Evolutionary conservation across 1,140 invertebrate genomes (phyloP), one percentile per base, ranked within the genome.

Genomic region (Bicyclus anynana): DNA sequence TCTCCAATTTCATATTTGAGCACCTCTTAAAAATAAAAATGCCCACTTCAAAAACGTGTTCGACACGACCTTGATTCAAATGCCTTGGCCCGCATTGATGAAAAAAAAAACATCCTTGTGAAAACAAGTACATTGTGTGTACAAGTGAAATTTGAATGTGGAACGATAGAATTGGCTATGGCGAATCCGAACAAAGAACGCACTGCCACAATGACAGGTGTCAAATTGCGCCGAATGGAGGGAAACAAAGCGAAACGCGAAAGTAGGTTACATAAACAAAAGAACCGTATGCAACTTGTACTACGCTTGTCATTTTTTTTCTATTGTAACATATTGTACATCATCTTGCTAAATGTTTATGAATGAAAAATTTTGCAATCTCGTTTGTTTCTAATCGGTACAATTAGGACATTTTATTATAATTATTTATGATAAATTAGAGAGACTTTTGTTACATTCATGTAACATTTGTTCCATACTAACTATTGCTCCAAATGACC

Each of bases 181-280:
- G 52, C 62, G 46, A 69, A 69, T 69, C 66, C 60, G 38, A 69
- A 75, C 63, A 65, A 68, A 68, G 67, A 50, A 60, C 62, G 61
- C 46, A 65, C 53, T 72, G 67, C 72, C 72, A 77, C 56, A 64
- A 44, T 75, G 72, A 67, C 69, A 67, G 60, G 46, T 65, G 72
- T 72, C 67, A 76, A 59, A 69, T 67, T 61, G 49, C 58, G 55
- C 51, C 33, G 46, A 54, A 65, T 54, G 59, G 69, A 65, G 67
- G 69, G 72, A 79, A 72, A 79, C 67, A 69, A 72, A 67, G 61
- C 42, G 42, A 38, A n/a, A 47, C 50, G 56, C 14, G 65, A 72
- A 76, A 77, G 74, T 78, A 44, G 74, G 77, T 74, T 65, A 64
- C 38, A 49, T 46, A 65, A 62, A 68, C 67, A 72, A 23, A 50